Base-by-base conservation (phyloP, 2,113 vertebrate genomes). In the Orthonyx spaldingii region DNA sequence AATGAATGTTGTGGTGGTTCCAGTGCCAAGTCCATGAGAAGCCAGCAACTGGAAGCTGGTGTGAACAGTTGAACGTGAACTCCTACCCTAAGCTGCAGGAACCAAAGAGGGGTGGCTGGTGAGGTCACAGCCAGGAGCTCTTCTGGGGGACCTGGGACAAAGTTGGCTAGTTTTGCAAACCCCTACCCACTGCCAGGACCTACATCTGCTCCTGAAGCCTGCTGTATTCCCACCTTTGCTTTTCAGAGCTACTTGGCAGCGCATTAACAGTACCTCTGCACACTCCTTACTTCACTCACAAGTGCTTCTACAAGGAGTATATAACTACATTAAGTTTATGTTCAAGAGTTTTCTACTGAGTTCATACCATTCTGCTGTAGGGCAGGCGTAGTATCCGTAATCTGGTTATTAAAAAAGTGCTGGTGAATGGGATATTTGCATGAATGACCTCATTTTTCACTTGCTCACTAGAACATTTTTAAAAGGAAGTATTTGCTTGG, bases 401-500 rank as follows among this genome's bases (percentile, higher is more conserved):
- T 61, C 75, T 80, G 57, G 23, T 78, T 81, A 64, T 71, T 23
- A 28, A 88, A 91, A 92, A 90, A 47, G 76, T 75, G 32, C 56
- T 12, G 7, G 47, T 75, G 76, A 86, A 61, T 93, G 56, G 26
- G 80, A 80, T 84, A 68, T 72, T 84, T 80, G 70, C 88, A 78
- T 78, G 87, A 64, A 90, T 72, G 59, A 87, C 37, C 89, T 94
- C 47, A 61, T 74, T 87, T 93, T 84, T 60, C 53, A 71, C 22
- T 94, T 66, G 89, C 41, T 71, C 44, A 10, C 53, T 33, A 46
- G 88, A 86, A 89, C 74, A 71, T 94, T 69, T 94, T 95, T 60
- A 8, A 79, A 91, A 92, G 85, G 84, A 82, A 89, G 26, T 53
- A 57, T 96, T 93, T 96, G 65, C 78, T 96, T 94, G 92, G 88